Base-by-base conservation (phyloP, 2,888 invertebrate genomes). In the Boloria euphrosyne region DNA sequence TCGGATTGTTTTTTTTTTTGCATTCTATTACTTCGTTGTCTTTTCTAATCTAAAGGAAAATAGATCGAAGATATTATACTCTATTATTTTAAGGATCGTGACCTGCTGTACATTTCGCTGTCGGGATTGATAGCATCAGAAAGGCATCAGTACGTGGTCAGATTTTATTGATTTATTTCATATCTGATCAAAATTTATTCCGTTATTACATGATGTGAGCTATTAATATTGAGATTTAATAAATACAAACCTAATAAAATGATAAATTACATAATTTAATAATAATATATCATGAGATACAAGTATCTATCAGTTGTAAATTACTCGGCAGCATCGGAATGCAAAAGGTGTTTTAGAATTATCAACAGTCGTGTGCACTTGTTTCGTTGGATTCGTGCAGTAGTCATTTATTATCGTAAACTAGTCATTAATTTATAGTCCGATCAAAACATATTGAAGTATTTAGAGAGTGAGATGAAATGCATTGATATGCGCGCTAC, bases 41-140 rank as follows among this genome's bases (percentile, higher is more conserved):
- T 59, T 59, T 47, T 47, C 38, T 47, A 43, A 59, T 65, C 51
- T 59, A n/a, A 53, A 59, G 58, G 22, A 46, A 59, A 65, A 59
- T 52, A 17, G 44, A 50, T 46, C 43, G 17, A 50, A 63, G 55
- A 38, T 38, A 38, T 47, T 55, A 63, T 31, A 65, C 16, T 64
- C 13, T 47, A 57, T 64, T 59, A 69, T 69, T 75, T 73, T 69
- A 79, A 78, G 75, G 80, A 80, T 81, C 83, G 81, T 82, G 84
- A 84, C 82, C 85, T 50, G 78, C 68, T 69, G 67, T 71, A 75
- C 62, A 79, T 82, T 81, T 78, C 78, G 76, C 76, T 80, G 81
- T 78, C 81, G 80, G 73, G 66, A 72, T 65, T 69, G 81, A 84
- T 83, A 77, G 71, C 68, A 84, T 83, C 82, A 79, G 67, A 69